Evolutionary conservation across 2,888 invertebrate species (phyloP).

Genomic region (Ophion obscuratus): DNA sequence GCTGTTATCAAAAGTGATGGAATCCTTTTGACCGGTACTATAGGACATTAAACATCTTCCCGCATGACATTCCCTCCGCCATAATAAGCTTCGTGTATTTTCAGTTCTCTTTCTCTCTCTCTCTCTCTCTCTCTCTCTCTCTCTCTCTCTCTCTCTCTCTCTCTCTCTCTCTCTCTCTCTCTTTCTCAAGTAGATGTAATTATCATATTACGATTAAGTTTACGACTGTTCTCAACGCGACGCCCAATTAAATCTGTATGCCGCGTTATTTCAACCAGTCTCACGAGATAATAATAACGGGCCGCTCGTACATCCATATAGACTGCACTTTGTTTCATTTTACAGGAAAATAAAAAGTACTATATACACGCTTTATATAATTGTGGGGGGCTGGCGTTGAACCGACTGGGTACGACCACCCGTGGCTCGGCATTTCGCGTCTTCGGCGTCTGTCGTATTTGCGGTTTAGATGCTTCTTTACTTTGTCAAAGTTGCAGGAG

Average conservation of each 20-base stretch:
- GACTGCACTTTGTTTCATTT: constrained; percentile 63
- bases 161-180: not conserved
- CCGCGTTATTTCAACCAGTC: constrained; percentile 45
- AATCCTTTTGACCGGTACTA: not conserved
- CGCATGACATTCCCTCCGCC: constrained; percentile 4
- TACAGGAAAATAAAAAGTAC: constrained; percentile 63
- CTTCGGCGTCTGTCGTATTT: not conserved
- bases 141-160: not conserved
- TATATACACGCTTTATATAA: constrained; percentile 41
- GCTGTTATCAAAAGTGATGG: not conserved
- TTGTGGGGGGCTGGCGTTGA: constrained; percentile 29
- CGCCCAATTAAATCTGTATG: constrained; percentile 76
- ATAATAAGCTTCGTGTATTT: constrained; percentile 17
- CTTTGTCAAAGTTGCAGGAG: not conserved
- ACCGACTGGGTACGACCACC: constrained; percentile 46
- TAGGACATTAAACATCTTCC: constrained; percentile 45
- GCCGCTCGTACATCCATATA: not conserved
- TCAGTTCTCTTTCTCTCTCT: not conserved
- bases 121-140: not conserved
- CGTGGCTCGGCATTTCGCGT: not conserved
- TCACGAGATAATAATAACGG: constrained; percentile 59
- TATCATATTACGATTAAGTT: constrained; percentile 80
- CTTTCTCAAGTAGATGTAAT: constrained; percentile 69
- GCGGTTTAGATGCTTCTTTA: not conserved
- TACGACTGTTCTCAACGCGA: constrained; percentile 68